Evolutionary conservation across 2,113 vertebrate species (phyloP), one percentile per base, ranked within the genome.

Genomic region (Nestor notabilis): DNA sequence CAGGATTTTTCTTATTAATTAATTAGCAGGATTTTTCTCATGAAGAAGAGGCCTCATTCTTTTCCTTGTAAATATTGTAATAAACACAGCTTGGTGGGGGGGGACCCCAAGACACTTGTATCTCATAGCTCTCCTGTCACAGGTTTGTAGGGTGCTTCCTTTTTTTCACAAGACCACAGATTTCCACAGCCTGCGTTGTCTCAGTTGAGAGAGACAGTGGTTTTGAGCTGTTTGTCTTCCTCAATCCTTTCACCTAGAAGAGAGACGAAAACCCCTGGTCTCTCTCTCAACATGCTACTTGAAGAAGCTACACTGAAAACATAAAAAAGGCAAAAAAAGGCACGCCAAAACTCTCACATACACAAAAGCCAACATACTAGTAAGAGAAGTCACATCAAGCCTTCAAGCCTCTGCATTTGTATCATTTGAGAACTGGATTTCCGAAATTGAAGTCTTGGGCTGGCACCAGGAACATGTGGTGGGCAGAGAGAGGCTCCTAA

Each of bases 391-490:
- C 35, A n/a, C 27, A 43, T 7, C 18, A 72, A 58, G 53, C 13
- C 52, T 78, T 66, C 23, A 72, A 52, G 47, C 16, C 19, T 58
- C 49, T 79, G 44, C 33, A 11, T 33, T 43, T 7, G 2, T 49
- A 37, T 7, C 15, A 20, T 41, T 10, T 29, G 47, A 69, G 53
- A 69, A 58, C 23, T 69, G 65, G 27, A 60, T 55, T 83, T 52
- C 52, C 25, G 46, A 80, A 81, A 81, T 14, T 16, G 24, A 60
- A 17, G 41, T 44, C 56, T 60, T 17, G 17, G 28, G 10, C 33
- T 61, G 35, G 50, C 39, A 80, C 8, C 1, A 1, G 44, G 11
- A 52, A 33, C 0, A 3, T 1, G 3, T 7, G 58, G 44, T 3
- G 50, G 44, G 55, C 35, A 55, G 35, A 0, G 4, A 77, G 63